Base-by-base conservation (phyloP, 2,888 invertebrate genomes). In the Schrankia costaestrigalis region DNA sequence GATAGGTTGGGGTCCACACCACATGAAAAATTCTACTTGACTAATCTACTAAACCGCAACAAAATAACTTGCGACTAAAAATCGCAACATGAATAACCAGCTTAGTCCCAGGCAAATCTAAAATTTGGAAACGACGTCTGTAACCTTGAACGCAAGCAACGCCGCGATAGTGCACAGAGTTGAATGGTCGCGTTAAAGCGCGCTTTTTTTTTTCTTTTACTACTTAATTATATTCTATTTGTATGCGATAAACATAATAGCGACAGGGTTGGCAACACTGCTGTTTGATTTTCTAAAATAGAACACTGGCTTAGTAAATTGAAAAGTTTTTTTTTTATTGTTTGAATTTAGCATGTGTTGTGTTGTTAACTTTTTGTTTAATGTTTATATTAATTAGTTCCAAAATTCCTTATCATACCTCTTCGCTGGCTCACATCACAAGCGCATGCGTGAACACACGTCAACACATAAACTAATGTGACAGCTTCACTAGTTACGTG, bases 171-270 rank as follows among this genome's bases (percentile, higher is more conserved):
- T 50, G 53, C 56, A 52, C 46, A 29, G 27, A 49, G 63, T 60
- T 63, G 52, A 59, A 54, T 26, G 54, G 29, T 52, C 59, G 51
- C 47, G 44, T 52, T 49, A 49, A 49, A 42, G 31, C 28, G 37
- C n/a, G n/a, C n/a, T n/a, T n/a, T n/a, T n/a, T n/a, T n/a, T n/a
- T 48, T 56, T 62, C 56, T 61, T 50, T 37, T 47, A 41, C 41
- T 39, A 41, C 51, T 46, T 63, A 57, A 68, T 68, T 63, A 55
- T n/a, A n/a, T 56, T 63, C 55, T 63, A 67, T 63, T 65, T 51
- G 61, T 67, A 67, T 67, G 61, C 63, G 52, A 45, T 47, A 42
- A 46, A 50, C 46, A 56, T 17, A 33, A 37, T 33, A 49, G 31
- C 18, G 32, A 12, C 32, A 54, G 49, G 57, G 57, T n/a, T 54